Evolutionary conservation across 2,797 vertebrate species (phyloP).

Genomic region (Triplophysa yarkandensis): DNA sequence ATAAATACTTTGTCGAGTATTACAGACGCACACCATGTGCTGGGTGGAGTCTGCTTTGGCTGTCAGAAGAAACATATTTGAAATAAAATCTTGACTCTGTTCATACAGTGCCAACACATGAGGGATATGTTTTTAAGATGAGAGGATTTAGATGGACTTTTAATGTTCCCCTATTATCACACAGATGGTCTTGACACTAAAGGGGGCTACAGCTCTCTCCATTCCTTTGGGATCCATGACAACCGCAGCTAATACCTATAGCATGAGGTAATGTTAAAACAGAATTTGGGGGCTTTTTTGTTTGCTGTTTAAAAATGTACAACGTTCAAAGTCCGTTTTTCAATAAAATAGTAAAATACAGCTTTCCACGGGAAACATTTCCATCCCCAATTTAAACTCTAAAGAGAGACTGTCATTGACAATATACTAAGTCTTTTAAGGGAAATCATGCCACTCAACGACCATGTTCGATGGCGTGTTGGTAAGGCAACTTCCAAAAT

Average conservation of each 20-base stretch:
- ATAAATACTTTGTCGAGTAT: slow-evolving; percentile 16
- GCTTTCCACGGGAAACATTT: not conserved
- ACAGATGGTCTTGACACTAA: slow-evolving; percentile 13
- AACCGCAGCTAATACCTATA: slow-evolving; percentile 41
- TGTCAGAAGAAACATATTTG: slow-evolving; percentile 6
- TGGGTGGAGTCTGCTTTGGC: slow-evolving; percentile 29
- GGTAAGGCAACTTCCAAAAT: too few species aligned
- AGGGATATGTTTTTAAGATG: slow-evolving; percentile 1
- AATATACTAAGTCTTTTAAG: too few species aligned
- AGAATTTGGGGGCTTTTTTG: slow-evolving; percentile 36
- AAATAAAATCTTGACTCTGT: slow-evolving; percentile 3
- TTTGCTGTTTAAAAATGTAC: slow-evolving; percentile 2
- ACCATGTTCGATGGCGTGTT: too few species aligned
- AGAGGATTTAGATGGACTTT: not conserved
- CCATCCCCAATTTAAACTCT: not conserved
- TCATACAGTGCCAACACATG: slow-evolving; percentile 20
- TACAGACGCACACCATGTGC: not conserved
- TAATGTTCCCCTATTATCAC: not conserved
- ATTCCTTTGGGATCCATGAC: slow-evolving; percentile 21
- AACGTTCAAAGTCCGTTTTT: slow-evolving; percentile 15
- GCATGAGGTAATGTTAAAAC: slow-evolving; percentile 47
- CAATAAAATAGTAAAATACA: slow-evolving; percentile 9
- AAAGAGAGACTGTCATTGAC: not conserved
- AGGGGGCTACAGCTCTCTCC: not conserved
- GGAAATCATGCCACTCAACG: too few species aligned